A percentile compares a stretch with the other conserved stretches of the same genome.
These are phyloP conservation scores for Xanthorhoe designata DNA, from an alignment of 2,888 invertebrate species.

Conservation along the genomic window DNA sequence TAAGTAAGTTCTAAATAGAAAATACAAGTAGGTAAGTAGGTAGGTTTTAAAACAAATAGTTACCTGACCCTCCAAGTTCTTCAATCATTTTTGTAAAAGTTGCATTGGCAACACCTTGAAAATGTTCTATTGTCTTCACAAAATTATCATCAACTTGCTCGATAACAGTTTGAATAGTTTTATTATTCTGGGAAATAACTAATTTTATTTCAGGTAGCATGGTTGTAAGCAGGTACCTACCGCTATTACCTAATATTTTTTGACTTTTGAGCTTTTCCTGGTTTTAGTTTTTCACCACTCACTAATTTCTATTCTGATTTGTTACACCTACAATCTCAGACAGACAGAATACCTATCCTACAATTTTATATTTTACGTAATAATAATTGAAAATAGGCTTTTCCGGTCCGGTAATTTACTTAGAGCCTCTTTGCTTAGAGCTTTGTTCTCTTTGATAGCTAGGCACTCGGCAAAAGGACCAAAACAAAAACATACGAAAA, in stretches of 20 bases:
- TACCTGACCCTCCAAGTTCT: conserved; percentile 56
- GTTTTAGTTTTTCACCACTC: too few relatives aligned
- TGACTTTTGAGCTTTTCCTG: background rate
- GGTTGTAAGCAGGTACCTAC: background rate
- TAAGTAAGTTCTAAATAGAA: background rate
- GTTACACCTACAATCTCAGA: too few relatives aligned
- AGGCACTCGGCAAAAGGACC: too few relatives aligned
- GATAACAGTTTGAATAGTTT: conserved; percentile 53
- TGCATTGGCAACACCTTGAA: conserved; percentile 64
- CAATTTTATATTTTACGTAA: too few relatives aligned
- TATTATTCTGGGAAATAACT: conserved; percentile 58
- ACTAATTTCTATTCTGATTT: too few relatives aligned
- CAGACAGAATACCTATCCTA: too few relatives aligned
- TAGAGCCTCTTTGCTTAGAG: too few relatives aligned
- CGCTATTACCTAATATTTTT: too few relatives aligned
- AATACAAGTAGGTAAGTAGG: background rate
- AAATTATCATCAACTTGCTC: conserved; percentile 51
- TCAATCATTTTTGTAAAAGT: conserved; percentile 65
- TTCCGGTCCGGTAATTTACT: too few relatives aligned
- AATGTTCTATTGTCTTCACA: conserved; percentile 64
- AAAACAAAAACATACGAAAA: too few relatives aligned
- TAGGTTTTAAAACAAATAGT: conserved; percentile 13
- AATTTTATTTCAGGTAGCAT: conserved; percentile 60
- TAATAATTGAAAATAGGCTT: too few relatives aligned
- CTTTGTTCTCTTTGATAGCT: too few relatives aligned